Evolutionary conservation across 2,113 vertebrate genomes (phyloP).

Genomic region (Prolemur simus): DNA sequence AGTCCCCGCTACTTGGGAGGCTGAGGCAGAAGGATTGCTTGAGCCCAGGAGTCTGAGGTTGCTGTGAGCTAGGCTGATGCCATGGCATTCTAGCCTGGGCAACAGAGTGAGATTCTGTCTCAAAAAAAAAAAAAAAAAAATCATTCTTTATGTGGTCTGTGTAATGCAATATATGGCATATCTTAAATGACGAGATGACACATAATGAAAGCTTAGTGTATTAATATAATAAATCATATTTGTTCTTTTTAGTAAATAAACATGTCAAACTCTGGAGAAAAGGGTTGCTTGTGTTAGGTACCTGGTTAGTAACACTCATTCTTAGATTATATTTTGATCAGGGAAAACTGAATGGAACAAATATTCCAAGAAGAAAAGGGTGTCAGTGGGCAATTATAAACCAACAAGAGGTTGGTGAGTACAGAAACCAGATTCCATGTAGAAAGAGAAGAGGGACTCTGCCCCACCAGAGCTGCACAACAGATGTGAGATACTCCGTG

Average conservation of each 20-base stretch:
- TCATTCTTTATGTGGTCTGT: not conserved
- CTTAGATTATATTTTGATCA: slow-evolving; percentile 63
- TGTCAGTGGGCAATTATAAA: not conserved
- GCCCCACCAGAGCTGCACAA: rapidly evolving
- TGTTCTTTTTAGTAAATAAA: slow-evolving; percentile 69
- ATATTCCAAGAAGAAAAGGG: not conserved
- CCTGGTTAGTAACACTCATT: slow-evolving; percentile 48
- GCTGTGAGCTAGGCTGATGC: too few relatives aligned
- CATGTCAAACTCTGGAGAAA: slow-evolving; percentile 63
- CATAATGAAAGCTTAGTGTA: slow-evolving; percentile 63
- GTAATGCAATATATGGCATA: not conserved
- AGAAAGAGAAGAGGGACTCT: not conserved
- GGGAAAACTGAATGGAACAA: not conserved
- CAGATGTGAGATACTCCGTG: not conserved
- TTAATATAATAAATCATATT: slow-evolving; percentile 59
- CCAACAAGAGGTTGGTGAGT: not conserved
- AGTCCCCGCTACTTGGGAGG: too few relatives aligned
- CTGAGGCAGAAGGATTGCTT: too few relatives aligned
- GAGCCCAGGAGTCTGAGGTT: too few relatives aligned
- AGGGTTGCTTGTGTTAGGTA: slow-evolving; percentile 54
- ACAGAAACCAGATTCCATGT: not conserved
- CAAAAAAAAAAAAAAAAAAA: not conserved
- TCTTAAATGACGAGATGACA: slow-evolving; percentile 55
- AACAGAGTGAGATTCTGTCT: too few relatives aligned
- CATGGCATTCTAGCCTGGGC: too few relatives aligned